phyloP scores from a whole-genome alignment of 2,797 vertebrate species.

The Varecia variegata region DNA sequence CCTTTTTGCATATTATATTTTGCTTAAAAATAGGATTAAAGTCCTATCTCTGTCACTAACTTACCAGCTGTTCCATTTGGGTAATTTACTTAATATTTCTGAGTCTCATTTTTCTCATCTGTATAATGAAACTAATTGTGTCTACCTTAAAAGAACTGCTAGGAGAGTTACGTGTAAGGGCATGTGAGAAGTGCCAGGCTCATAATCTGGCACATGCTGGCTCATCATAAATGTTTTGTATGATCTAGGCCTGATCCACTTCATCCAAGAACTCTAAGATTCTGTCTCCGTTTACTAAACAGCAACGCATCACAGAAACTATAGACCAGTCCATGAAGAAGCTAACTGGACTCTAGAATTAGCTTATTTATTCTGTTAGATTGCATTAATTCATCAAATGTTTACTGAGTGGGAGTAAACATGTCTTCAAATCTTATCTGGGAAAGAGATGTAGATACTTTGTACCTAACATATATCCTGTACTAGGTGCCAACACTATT shows the following conservation, averaged over 20 bases:
- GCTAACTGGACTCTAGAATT: background rate
- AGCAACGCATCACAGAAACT: background rate
- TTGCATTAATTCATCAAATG: background rate
- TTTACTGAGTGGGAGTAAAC: background rate
- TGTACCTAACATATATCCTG: background rate
- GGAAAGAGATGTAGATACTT: background rate
- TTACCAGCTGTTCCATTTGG: background rate
- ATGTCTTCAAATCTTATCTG: background rate
- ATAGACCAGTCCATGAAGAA: background rate
- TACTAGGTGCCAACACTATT: background rate
- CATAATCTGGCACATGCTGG: background rate
- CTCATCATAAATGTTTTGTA: background rate
- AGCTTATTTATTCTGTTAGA: background rate
- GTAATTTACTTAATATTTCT: background rate
- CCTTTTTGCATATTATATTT: background rate
- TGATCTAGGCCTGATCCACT: background rate
- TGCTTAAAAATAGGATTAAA: constrained; percentile 2
- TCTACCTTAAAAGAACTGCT: background rate
- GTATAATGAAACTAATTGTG: background rate
- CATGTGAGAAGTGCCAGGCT: background rate
- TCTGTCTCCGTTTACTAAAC: background rate
- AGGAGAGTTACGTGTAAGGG: background rate
- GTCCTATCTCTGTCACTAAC: background rate
- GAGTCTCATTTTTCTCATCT: background rate
- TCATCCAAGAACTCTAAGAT: background rate